phyloP scores from a whole-genome alignment of 2,797 vertebrate species.

The Rhabdomys pumilio region DNA sequence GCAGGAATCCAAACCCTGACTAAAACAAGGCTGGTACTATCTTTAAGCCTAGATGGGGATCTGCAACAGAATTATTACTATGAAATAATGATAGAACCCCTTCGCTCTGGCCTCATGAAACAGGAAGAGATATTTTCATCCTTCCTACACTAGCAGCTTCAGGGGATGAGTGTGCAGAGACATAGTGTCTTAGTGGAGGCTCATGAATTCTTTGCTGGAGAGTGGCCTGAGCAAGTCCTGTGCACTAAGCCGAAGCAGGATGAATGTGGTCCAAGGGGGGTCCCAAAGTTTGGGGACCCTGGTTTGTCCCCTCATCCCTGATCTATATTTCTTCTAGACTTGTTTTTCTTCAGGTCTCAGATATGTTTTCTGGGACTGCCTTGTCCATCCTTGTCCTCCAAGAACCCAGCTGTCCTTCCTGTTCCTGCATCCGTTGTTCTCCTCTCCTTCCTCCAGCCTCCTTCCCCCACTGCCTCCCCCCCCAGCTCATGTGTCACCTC shows the following conservation, averaged over 20 bases:
- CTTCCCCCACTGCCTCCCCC: no score
- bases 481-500: no score
- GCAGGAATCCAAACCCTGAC: neutral
- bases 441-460: neutral
- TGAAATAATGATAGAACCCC: neutral
- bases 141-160: neutral
- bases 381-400: neutral
- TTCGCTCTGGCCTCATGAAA: rapidly evolving
- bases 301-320: neutral
- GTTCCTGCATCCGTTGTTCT: neutral
- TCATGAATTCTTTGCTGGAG: neutral
- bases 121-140: neutral
- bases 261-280: rapidly evolving
- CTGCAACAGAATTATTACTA: neutral
- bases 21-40: neutral
- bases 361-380: neutral
- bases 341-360: neutral
- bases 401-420: neutral
- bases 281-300: neutral
- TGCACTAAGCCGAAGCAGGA: neutral
- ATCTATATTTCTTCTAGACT: neutral
- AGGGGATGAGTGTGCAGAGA: neutral
- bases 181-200: neutral
- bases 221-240: rapidly evolving
- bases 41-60: neutral